A percentile compares a stretch with the other conserved stretches of the same genome.
These are phyloP conservation scores for Pocillopora meandrina DNA, from an alignment of 92 coral and sea anemone genomes.

Conservation along the genomic window DNA sequence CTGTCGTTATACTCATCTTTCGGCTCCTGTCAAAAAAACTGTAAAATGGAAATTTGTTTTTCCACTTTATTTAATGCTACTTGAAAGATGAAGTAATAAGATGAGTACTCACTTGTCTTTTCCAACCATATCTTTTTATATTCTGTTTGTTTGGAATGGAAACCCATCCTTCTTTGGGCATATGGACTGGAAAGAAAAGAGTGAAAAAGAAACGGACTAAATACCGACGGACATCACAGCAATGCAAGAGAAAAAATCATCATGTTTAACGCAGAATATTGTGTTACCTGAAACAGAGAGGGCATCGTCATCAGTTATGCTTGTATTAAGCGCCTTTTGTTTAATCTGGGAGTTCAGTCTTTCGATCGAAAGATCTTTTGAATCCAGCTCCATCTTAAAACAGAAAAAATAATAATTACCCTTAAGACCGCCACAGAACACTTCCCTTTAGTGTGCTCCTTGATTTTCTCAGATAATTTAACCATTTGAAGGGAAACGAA, in stretches of 20 bases:
- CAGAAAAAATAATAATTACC: background rate
- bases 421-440: background rate
- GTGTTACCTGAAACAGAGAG: slow-evolving; percentile 60
- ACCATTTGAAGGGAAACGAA: too few relatives aligned
- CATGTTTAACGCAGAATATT: too few relatives aligned
- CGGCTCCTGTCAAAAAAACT: too few relatives aligned
- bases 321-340: slow-evolving; percentile 43
- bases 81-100: too few relatives aligned
- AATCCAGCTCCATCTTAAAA: slow-evolving; percentile 94
- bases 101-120: slow-evolving; percentile 74
- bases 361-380: slow-evolving; percentile 92
- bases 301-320: slow-evolving; percentile 57
- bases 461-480: too few relatives aligned
- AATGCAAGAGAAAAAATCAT: background rate
- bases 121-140: slow-evolving; percentile 99
- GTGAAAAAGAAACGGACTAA: background rate
- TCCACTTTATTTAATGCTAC: too few relatives aligned
- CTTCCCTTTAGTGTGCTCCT: background rate
- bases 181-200: slow-evolving; percentile 55
- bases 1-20: too few relatives aligned
- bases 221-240: background rate
- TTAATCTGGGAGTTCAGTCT: slow-evolving; percentile 83
- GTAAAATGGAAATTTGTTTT: too few relatives aligned
- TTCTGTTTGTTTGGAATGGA: slow-evolving; percentile 95
- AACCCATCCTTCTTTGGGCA: slow-evolving; percentile 97